Evolutionary conservation across 2,113 vertebrate genomes (phyloP), one percentile per base, ranked within the genome.

Genomic region (Ctenomys sociabilis): DNA sequence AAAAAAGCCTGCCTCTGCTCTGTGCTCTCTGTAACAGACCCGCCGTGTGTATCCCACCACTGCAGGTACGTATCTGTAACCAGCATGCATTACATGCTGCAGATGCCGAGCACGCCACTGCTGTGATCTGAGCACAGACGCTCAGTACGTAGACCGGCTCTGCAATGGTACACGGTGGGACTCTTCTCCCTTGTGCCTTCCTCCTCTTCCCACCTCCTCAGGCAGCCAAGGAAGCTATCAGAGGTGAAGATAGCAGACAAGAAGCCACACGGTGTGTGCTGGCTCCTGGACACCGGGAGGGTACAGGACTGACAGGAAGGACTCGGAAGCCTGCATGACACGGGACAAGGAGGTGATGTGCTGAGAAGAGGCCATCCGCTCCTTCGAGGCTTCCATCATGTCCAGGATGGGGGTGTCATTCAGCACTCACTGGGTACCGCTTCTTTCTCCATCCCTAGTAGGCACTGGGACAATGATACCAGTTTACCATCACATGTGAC

Each of bases 401-500:
- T 22, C 17, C 70, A 72, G 30, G 66, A 32, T 32, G 68, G n/a
- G 68, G 35, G 32, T 70, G 17, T 4, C 17, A 37, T 35, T 70
- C 68, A 37, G 68, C 68, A 1, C 17, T 70, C 68, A 19, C 35
- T 17, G 17, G 19, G 35, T 35, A 19, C 12, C 32, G 32, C 66
- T 68, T 43, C 10, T 9, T 82, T 43, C 43, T 12, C 35, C 30
- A 32, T 37, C 12, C 8, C 17, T 75, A 26, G 57, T 11, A 49
- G 3, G 16, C 16, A 45, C 8, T 32, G 30, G 40, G 68, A 61
- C 7, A 35, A 14, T 1, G 35, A 28, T 3, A 2, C 35, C 32
- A 11, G 5, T 43, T 54, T 52, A 35, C 4, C 40, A 8, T 9
- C 24, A 28, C 1, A 7, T 6, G 3, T 9, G 17, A 64, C 2